Conservation (phyloP, 2,888 invertebrate species). For the Gerris lacustris region DNA sequence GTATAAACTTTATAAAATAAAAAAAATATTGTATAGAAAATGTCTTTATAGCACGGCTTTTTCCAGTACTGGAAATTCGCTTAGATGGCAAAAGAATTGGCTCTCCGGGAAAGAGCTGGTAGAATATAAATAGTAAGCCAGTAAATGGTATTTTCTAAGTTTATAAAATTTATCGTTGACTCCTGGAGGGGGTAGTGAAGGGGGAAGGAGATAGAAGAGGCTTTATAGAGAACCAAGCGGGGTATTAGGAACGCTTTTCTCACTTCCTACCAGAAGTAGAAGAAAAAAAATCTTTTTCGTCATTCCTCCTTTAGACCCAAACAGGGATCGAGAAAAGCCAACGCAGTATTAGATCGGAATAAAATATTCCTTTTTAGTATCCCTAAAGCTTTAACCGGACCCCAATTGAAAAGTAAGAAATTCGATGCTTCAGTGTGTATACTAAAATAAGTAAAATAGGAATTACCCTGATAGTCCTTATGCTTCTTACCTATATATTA, state of each 20-base stretch:
- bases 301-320: background rate
- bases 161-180: constrained; percentile 1
- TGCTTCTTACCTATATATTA: too few relatives aligned
- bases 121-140: constrained; percentile 1
- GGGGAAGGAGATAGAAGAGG: background rate
- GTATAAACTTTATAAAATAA: too few relatives aligned
- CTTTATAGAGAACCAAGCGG: background rate
- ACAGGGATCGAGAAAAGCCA: background rate
- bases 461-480: too few relatives aligned
- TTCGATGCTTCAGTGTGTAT: too few relatives aligned
- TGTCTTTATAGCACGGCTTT: too few relatives aligned
- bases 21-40: too few relatives aligned
- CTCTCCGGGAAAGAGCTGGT: background rate
- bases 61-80: too few relatives aligned
- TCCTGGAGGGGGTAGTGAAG: background rate
- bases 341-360: background rate
- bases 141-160: constrained; percentile 3
- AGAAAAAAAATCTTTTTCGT: constrained; percentile 3
- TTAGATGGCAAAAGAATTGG: background rate
- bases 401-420: background rate
- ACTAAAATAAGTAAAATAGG: too few relatives aligned
- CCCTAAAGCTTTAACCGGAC: background rate
- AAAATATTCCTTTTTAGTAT: constrained; percentile 1
- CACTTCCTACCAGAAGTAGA: background rate
- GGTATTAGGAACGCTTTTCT: background rate